A percentile compares a stretch with the other conserved stretches of the same genome.
Evolutionary conservation across 2,113 vertebrate genomes (phyloP).

Genomic region (Myrmophylax atrothorax): DNA sequence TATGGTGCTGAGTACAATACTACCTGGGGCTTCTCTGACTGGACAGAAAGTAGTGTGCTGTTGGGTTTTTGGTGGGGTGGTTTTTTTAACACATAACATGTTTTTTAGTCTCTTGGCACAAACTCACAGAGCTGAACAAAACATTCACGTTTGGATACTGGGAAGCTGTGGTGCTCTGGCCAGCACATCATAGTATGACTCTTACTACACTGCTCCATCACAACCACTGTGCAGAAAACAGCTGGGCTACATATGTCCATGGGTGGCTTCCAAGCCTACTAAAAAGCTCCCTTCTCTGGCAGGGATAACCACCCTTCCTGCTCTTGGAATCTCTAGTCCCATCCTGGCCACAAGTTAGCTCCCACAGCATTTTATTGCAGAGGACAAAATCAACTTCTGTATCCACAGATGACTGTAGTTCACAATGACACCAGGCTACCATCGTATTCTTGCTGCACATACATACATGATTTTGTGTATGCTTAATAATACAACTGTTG

Average conservation of each 20-base stretch:
- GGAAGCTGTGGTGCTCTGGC: background rate
- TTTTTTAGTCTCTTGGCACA: background rate
- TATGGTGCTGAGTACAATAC: background rate
- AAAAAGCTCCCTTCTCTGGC: constrained; percentile 35
- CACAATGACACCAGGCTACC: background rate
- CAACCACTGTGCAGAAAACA: constrained; percentile 43
- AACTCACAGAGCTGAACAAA: background rate
- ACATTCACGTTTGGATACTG: background rate
- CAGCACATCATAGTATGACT: background rate
- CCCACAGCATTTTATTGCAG: background rate
- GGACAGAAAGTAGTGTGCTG: background rate
- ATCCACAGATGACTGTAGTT: background rate
- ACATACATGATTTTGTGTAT: background rate
- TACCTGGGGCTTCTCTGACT: background rate
- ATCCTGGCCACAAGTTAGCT: background rate
- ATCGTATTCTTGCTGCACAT: background rate
- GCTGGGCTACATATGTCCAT: constrained; percentile 39
- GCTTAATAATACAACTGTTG: background rate
- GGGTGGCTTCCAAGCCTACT: constrained; percentile 35
- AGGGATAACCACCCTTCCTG: background rate
- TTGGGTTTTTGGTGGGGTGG: background rate
- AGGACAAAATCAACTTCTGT: background rate
- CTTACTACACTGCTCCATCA: background rate
- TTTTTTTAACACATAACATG: background rate
- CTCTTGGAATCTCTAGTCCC: background rate